Evolutionary conservation across 2,888 invertebrate species (phyloP), one percentile per base, ranked within the genome.

Genomic region (Dysmachus trigonus): DNA sequence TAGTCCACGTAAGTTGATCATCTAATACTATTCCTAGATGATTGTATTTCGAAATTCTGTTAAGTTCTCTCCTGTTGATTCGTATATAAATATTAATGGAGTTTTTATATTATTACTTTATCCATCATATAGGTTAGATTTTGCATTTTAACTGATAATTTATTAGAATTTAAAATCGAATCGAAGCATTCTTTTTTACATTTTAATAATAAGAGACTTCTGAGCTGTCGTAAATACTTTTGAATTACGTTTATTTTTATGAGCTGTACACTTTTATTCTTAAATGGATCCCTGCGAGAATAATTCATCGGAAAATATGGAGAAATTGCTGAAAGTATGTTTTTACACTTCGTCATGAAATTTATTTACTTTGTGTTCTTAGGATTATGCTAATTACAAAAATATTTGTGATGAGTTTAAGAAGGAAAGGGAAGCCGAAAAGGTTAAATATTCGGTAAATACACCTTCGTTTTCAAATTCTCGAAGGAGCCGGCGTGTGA

Each of bases 351-450:
- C 7, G 33, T 18, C 13, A n/a, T n/a, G 7, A 33, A 10, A 74
- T 18, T 5, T 74, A 33, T 15, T 76, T 8, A n/a, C 7, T 76
- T 76, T 15, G 13, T 13, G n/a, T 22, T 76, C 22, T 38, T 18
- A 76, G 76, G 35, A 76, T 5, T 76, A 41, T 22, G 38, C 76
- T 22, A 76, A 76, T 38, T 76, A 76, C 41, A 76, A 38, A 76
- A 76, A 76, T 38, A 76, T 76, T 18, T 38, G 38, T 18, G 18
- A 76, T 38, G 76, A 38, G 18, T 10, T 76, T 76, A 76, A 76
- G 15, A 31, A 18, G 2, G 38, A 76, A n/a, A 31, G 76, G 1
- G 35, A 76, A 76, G 8, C 5, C 5, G 76, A 41, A 18, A 15
- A 76, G 2, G 0, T 22, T 0, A 38, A 35, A 2, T 38, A 38